These are phyloP conservation scores for Rosalia funebris DNA, from an alignment of 2,888 invertebrate species.

Conservation along the genomic window DNA sequence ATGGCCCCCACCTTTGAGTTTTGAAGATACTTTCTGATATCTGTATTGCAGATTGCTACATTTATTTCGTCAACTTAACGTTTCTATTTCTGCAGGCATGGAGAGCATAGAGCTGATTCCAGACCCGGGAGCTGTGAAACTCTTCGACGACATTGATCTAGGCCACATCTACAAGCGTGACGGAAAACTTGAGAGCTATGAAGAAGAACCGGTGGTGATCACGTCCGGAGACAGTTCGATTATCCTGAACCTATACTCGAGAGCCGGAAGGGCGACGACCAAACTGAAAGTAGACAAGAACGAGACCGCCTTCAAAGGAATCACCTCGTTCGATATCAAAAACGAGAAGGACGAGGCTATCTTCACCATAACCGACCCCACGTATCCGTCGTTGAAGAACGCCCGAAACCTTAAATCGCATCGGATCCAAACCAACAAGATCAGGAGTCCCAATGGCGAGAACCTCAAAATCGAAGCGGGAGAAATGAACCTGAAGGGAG, in stretches of 20 bases:
- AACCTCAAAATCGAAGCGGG: conserved; percentile 76
- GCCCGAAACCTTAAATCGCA: conserved; percentile 73
- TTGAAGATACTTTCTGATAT: too few species aligned
- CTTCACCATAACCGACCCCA: conserved; percentile 80
- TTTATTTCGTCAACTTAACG: too few species aligned
- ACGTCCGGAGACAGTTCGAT: conserved; percentile 61
- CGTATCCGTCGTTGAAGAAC: conserved; percentile 76
- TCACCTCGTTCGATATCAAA: conserved; percentile 75
- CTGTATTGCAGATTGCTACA: too few species aligned
- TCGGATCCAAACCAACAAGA: conserved; percentile 75
- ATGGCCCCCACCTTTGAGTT: too few species aligned
- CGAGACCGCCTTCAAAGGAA: conserved; percentile 71
- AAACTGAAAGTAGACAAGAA: conserved; percentile 71
- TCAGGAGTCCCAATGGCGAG: conserved; percentile 78
- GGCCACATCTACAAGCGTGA: conserved; percentile 81
- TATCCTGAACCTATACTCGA: conserved; percentile 56
- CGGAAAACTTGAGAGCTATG: conserved; percentile 72
- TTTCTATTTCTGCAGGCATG: conserved; percentile 67
- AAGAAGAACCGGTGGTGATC: conserved; percentile 67
- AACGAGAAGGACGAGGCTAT: conserved; percentile 71
- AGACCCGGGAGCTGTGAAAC: conserved; percentile 78
- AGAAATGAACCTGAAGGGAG: conserved; percentile 78
- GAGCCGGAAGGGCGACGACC: conserved; percentile 61
- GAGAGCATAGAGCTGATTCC: conserved; percentile 85
- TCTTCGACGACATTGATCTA: conserved; percentile 80